Evolutionary conservation across 2,888 invertebrate species (phyloP).

Genomic region (Chamaedrilus cognettii): DNA sequence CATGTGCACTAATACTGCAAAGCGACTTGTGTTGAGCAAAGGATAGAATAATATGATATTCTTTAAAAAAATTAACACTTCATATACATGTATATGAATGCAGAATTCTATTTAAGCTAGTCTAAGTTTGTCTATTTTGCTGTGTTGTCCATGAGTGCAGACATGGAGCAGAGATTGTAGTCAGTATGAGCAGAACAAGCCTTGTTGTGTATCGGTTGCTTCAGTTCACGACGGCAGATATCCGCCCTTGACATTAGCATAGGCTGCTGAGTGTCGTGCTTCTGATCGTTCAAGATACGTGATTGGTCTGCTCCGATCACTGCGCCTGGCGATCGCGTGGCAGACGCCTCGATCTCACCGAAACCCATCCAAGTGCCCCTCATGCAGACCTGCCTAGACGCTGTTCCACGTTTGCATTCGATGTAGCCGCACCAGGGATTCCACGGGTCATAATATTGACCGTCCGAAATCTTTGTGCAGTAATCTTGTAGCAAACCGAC

Average conservation of each 20-base stretch:
- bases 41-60: too few species aligned
- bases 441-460: slow-evolving; percentile 28
- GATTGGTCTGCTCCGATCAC: too few species aligned
- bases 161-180: neutral
- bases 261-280: neutral
- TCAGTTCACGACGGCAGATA: neutral
- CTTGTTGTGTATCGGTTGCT: neutral
- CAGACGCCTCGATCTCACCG: neutral
- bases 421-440: slow-evolving; percentile 31
- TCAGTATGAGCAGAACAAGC: neutral
- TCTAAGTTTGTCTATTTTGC: too few species aligned
- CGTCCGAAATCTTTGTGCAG: slow-evolving; percentile 20
- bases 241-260: neutral
- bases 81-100: too few species aligned
- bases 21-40: too few species aligned
- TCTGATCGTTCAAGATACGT: neutral
- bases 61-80: too few species aligned
- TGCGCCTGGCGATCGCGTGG: neutral
- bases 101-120: too few species aligned
- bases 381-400: slow-evolving; percentile 12
- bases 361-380: slow-evolving; percentile 20
- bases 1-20: too few species aligned
- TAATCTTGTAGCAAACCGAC: too few species aligned
- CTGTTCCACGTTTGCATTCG: slow-evolving; percentile 5
- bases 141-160: neutral